Conservation (phyloP, 1,140 invertebrate genomes). For the Drosophila paulistorum region DNA sequence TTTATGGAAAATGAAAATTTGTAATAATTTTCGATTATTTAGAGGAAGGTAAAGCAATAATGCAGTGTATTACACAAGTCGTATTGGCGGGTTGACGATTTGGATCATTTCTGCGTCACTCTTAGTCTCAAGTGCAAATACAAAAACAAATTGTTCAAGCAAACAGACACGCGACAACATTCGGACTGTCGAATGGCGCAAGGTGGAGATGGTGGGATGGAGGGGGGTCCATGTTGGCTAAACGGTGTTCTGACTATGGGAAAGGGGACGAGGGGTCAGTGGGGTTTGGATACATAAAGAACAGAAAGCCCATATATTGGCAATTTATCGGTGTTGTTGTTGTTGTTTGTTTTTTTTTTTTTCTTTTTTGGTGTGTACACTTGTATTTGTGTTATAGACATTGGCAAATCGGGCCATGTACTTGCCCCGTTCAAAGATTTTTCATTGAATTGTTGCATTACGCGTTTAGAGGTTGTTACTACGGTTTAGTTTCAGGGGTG, state of each 20-base stretch:
- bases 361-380: slow-evolving; percentile 3
- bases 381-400: slow-evolving; percentile 16
- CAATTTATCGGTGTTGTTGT: slow-evolving; percentile 52
- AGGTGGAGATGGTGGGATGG: neutral
- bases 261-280: neutral
- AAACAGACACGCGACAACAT: slow-evolving; percentile 60
- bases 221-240: neutral
- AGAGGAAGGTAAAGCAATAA: too few relatives aligned
- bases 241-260: neutral
- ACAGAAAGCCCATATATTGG: slow-evolving; percentile 38
- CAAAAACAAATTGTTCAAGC: slow-evolving; percentile 36
- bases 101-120: slow-evolving; percentile 6
- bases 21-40: too few relatives aligned
- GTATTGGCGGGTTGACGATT: neutral
- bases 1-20: too few relatives aligned
- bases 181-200: slow-evolving; percentile 9
- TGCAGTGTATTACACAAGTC: neutral
- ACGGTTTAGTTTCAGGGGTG: neutral
- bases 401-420: slow-evolving; percentile 30
- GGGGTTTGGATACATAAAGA: neutral
- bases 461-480: neutral
- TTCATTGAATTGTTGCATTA: slow-evolving; percentile 56
- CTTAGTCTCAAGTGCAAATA: slow-evolving; percentile 52
- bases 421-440: slow-evolving; percentile 57
- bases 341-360: slow-evolving; percentile 16